Evolutionary conservation across 2,113 vertebrate genomes (phyloP).

Genomic region (Meriones unguiculatus): DNA sequence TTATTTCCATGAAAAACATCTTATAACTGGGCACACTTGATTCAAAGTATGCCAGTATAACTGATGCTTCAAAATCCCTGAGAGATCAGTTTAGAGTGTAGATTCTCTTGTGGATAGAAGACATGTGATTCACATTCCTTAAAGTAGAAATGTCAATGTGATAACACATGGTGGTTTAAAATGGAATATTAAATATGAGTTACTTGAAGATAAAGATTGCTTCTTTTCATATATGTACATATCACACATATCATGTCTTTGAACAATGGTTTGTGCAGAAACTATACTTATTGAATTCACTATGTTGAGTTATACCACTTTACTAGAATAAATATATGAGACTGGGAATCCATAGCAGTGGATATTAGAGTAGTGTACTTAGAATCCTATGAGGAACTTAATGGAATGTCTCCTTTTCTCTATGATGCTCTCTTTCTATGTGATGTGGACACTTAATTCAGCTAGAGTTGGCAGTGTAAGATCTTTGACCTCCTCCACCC

Average conservation of each 20-base stretch:
- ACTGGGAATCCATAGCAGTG: not conserved
- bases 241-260: not conserved
- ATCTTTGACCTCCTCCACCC: not conserved
- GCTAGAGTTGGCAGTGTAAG: not conserved
- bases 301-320: not conserved
- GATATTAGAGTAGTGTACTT: not conserved
- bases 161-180: constrained; percentile 8
- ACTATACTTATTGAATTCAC: not conserved
- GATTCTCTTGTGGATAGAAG: not conserved
- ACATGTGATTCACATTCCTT: not conserved
- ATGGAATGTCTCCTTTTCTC: not conserved
- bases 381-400: not conserved
- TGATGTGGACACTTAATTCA: not conserved
- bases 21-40: not conserved
- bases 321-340: not conserved
- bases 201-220: not conserved
- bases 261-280: not conserved
- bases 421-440: not conserved
- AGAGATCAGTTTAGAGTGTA: constrained; percentile 6
- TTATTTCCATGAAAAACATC: not conserved
- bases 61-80: not conserved
- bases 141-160: not conserved
- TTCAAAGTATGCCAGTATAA: constrained; percentile 43
- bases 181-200: not conserved
- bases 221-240: not conserved